Conservation (phyloP, 2,888 invertebrate genomes). For the Ornithoptera alexandrae region DNA sequence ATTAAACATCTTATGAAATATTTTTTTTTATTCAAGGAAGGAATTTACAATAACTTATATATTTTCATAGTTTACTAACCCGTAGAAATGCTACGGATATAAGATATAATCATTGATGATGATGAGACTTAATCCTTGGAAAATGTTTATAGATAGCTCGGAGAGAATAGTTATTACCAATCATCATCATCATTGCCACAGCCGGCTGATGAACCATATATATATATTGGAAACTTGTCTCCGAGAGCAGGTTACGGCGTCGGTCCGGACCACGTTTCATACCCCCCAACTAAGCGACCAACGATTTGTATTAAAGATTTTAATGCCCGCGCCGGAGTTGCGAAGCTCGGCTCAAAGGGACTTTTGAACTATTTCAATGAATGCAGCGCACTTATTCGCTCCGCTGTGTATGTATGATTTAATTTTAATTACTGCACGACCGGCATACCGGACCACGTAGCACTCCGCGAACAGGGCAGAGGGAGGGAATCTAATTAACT, state of each 20-base stretch:
- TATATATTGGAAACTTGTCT: background rate
- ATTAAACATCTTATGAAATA: too few species aligned
- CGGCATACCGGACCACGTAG: slow-evolving; percentile 6
- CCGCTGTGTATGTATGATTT: slow-evolving; percentile 30
- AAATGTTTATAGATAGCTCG: too few species aligned
- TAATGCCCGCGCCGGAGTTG: slow-evolving; percentile 10
- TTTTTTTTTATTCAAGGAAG: too few species aligned
- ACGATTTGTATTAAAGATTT: slow-evolving; percentile 21
- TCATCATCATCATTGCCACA: too few species aligned
- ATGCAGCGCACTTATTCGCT: slow-evolving; percentile 30
- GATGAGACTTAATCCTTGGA: too few species aligned
- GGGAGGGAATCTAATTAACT: background rate
- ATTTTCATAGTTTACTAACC: too few species aligned
- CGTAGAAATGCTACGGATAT: too few species aligned
- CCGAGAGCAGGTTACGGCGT: background rate
- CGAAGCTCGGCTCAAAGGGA: slow-evolving; percentile 18
- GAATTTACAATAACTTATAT: too few species aligned
- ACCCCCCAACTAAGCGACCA: slow-evolving; percentile 17
- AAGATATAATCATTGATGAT: too few species aligned
- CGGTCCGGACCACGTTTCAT: slow-evolving; percentile 4
- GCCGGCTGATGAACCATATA: background rate
- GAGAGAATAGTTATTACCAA: too few species aligned
- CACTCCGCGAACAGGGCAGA: slow-evolving; percentile 13
- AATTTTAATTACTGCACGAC: slow-evolving; percentile 39
- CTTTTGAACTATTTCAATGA: slow-evolving; percentile 32